Conservation (phyloP, 2,797 vertebrate species). For the Hozukius guyotensis region DNA sequence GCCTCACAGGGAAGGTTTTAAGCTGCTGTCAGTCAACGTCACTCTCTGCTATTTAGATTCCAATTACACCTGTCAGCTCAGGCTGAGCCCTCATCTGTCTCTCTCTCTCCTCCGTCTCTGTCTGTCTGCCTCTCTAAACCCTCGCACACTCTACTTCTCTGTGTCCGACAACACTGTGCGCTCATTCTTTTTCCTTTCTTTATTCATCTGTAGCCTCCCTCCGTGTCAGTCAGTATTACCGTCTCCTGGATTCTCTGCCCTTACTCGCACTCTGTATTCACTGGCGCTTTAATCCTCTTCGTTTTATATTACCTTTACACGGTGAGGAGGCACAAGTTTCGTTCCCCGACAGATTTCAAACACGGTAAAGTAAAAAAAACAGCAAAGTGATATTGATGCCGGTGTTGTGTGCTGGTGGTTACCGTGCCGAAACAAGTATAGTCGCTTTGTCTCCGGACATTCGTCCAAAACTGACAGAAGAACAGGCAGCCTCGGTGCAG, state of each 20-base stretch:
- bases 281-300: conserved; percentile 50
- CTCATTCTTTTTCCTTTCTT: conserved; percentile 59
- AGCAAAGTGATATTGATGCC: background rate
- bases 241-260: conserved; percentile 21
- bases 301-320: conserved; percentile 6
- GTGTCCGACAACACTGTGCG: conserved; percentile 51
- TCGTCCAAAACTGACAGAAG: background rate
- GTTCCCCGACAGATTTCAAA: background rate
- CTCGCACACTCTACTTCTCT: conserved; percentile 40
- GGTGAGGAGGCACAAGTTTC: background rate
- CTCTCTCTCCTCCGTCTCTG: conserved; percentile 20
- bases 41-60: conserved; percentile 75
- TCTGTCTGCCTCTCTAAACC: conserved; percentile 42
- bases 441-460: background rate
- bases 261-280: conserved; percentile 16
- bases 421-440: background rate
- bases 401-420: background rate
- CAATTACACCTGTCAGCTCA: conserved; percentile 80
- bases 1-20: conserved; percentile 53
- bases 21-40: conserved; percentile 76
- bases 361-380: background rate
- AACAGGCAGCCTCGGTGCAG: background rate
- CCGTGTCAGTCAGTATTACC: conserved; percentile 68
- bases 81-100: conserved; percentile 63
- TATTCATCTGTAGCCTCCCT: conserved; percentile 52